Base-by-base conservation (phyloP, 2,888 invertebrate genomes). In the Aleiodes leptofemur region DNA sequence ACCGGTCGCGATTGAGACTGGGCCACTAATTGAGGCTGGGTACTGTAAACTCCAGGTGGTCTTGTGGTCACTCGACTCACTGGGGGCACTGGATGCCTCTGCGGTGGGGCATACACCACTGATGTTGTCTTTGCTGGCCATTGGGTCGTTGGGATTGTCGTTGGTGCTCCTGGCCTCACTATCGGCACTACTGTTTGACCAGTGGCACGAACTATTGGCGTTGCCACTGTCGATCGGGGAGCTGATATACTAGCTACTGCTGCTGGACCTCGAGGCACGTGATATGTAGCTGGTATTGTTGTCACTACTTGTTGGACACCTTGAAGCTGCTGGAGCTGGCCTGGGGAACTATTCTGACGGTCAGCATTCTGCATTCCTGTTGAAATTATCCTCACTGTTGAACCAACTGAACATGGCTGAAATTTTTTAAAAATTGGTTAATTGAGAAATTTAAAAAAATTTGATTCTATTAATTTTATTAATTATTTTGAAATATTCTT, bases 231-330 rank as follows among this genome's bases (percentile, higher is more conserved):
- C 50, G 92, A 91, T 73, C 95, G 92, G 0, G 95, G 93, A 7
- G 94, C 93, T 11, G 95, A 93, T 23, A 95, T 91, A 79, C 94
- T 95, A 0, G 95, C 95, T 3, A 95, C 95, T 11, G 94, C 94
- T 0, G 95, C 95, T 14, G 95, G 92, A 1, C 95, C 95, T 80
- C 90, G 84, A 7, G 91, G 90, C 64, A 91, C 90, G 82, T 91
- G 90, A 82, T 90, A 90, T 9, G 89, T 89, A 11, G 89, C 86
- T 61, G 87, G 85, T 72, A 88, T 86, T 69, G 84, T 90, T 11
- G 90, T 88, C 53, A 90, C 87, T 69, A 90, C 87, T 77, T 89
- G 89, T 57, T 87, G 86, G 3, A 85, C 77, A 50, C 84, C 83
- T 71, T 86, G 86, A 61, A 85, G 86, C 64, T 73, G 69, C 34